Base-by-base conservation (phyloP, 2,888 invertebrate genomes). In the Tinea trinotella region DNA sequence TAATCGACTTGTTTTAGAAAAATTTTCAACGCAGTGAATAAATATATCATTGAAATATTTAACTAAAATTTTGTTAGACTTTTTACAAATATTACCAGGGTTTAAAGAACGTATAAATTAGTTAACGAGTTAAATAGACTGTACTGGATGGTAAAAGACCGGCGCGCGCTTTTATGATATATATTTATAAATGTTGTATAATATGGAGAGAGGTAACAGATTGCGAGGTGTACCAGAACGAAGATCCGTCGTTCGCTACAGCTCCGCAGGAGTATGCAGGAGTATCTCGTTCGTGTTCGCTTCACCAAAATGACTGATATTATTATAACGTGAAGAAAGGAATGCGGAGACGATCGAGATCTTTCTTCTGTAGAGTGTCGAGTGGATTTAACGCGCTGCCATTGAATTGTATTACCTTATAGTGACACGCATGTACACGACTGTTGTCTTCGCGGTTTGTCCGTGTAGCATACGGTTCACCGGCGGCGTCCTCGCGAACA, bases 221-320 rank as follows among this genome's bases (percentile, higher is more conserved):
- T 30, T 30, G 30, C 30, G 30, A 30, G 30, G 30, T 30, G 30
- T 30, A 30, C 30, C 30, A n/a, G 30, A n/a, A 30, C 7, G 30
- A 30, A 30, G 30, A 30, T 30, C 30, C 30, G 30, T 7, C 30
- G 30, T 30, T 30, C 30, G 30, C 30, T 7, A 4, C 2, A 30
- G n/a, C 30, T 10, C 7, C 30, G 30, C 30, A n/a, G 40, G 15
- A 40, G 40, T 12, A 40, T 40, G n/a, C n/a, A n/a, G 40, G 12
- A 15, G 40, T 40, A 40, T 15, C 15, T 40, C 15, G 40, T 12
- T 40, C 40, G 40, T 40, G 40, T 40, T 15, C 40, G 40, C 40
- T 40, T 40, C 40, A 13, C 40, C n/a, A 40, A n/a, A 40, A 40
- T 15, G 40, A 40, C 40, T 40, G 40, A 40, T 40, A 40, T 40